Conservation (phyloP, 2,797 vertebrate species). For the Microhierax caerulescens region DNA sequence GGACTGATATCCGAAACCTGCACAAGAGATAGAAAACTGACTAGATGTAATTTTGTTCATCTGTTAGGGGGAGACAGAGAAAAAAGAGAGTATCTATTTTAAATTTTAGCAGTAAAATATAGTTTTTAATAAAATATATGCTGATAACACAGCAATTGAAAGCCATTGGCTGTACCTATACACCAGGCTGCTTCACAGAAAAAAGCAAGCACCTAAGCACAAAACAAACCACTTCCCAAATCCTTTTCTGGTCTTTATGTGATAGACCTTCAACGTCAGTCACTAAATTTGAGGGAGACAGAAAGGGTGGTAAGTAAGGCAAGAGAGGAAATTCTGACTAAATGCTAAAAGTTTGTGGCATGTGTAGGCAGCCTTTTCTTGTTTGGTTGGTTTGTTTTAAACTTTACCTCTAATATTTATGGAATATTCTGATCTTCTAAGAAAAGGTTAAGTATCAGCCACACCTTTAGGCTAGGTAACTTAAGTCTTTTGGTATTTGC, state of each 20-base stretch:
- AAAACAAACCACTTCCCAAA: neutral
- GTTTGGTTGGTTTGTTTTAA: neutral
- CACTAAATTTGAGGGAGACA: neutral
- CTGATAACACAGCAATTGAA: neutral
- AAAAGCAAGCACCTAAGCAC: neutral
- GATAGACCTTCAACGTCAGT: neutral
- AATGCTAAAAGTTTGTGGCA: neutral
- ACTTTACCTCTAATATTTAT: neutral
- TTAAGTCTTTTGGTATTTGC: neutral
- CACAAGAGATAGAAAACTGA: neutral
- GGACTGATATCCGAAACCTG: constrained; percentile 97
- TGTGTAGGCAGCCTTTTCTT: neutral
- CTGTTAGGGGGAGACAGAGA: too few species aligned
- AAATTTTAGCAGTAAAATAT: neutral
- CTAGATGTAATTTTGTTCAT: neutral
- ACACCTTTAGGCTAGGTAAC: neutral
- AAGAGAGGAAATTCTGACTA: neutral
- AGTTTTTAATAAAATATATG: too few species aligned
- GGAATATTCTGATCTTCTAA: neutral
- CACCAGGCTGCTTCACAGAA: neutral
- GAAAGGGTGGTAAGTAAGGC: neutral
- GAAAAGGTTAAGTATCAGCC: neutral
- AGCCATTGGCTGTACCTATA: neutral
- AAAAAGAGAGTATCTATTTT: neutral
- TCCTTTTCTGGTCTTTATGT: neutral